Conservation (phyloP, 2,888 invertebrate genomes). For the Vanessa cardui region DNA sequence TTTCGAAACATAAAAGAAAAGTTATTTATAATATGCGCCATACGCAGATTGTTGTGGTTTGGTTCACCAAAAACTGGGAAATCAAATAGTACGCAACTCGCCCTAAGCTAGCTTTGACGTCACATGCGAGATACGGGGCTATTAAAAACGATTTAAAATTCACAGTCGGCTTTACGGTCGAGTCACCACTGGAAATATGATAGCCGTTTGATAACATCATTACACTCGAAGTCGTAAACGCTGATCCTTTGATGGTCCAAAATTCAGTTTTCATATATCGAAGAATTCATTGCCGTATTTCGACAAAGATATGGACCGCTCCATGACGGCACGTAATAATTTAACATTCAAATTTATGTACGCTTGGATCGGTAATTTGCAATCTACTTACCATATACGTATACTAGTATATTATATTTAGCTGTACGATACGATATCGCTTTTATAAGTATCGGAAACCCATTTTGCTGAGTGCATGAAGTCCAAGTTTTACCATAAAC, state of each 20-base stretch:
- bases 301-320: constrained; percentile 29
- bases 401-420: constrained; percentile 37
- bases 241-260: constrained; percentile 64
- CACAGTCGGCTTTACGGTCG: constrained; percentile 73
- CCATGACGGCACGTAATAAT: constrained; percentile 28
- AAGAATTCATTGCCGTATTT: constrained; percentile 27
- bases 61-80: constrained; percentile 40
- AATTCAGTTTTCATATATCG: constrained; percentile 51
- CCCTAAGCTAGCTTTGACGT: constrained; percentile 59
- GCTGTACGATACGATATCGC: constrained; percentile 64
- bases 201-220: constrained; percentile 72
- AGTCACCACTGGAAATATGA: constrained; percentile 60
- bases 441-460: constrained; percentile 80
- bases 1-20: constrained; percentile 52
- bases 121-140: constrained; percentile 51
- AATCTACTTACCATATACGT: constrained; percentile 36
- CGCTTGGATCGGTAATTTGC: constrained; percentile 35
- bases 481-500: constrained; percentile 81
- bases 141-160: constrained; percentile 82
- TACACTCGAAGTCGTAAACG: constrained; percentile 63
- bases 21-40: constrained; percentile 21
- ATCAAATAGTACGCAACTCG: constrained; percentile 60
- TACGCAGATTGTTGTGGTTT: constrained; percentile 20
- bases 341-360: constrained; percentile 37
- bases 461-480: constrained; percentile 81